phyloP scores from a whole-genome alignment of 2,888 invertebrate genomes.

The Troides helena region DNA sequence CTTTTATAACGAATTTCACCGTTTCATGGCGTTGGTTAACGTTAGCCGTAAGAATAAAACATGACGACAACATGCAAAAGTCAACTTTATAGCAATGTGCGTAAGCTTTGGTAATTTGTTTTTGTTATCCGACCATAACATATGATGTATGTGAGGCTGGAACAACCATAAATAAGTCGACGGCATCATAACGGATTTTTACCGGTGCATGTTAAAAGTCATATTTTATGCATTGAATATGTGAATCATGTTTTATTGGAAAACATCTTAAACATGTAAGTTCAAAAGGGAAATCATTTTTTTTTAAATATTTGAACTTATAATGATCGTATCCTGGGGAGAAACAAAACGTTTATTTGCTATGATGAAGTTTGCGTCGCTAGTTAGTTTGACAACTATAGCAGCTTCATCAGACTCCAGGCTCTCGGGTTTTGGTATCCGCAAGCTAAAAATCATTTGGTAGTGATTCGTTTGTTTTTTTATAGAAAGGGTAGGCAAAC shows the following conservation, averaged over 20 bases:
- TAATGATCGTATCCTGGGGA: too few species aligned
- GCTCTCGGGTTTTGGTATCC: too few species aligned
- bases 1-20: conserved; percentile 27
- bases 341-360: too few species aligned
- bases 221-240: not conserved
- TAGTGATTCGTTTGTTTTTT: too few species aligned
- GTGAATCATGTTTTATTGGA: not conserved
- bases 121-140: conserved; percentile 1
- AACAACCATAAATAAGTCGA: conserved; percentile 21
- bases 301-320: too few species aligned
- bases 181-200: conserved; percentile 16
- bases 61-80: not conserved
- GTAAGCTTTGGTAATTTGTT: not conserved
- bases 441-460: too few species aligned
- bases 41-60: not conserved
- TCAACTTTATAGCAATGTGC: not conserved
- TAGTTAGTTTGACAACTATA: too few species aligned
- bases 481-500: too few species aligned
- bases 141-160: conserved; percentile 4
- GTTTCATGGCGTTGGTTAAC: conserved; percentile 2
- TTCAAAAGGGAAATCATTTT: too few species aligned
- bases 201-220: conserved; percentile 2
- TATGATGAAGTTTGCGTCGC: too few species aligned
- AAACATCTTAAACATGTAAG: too few species aligned
- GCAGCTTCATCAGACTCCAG: too few species aligned